Base-by-base conservation (phyloP, 2,888 invertebrate species). In the Agriopis marginaria region DNA sequence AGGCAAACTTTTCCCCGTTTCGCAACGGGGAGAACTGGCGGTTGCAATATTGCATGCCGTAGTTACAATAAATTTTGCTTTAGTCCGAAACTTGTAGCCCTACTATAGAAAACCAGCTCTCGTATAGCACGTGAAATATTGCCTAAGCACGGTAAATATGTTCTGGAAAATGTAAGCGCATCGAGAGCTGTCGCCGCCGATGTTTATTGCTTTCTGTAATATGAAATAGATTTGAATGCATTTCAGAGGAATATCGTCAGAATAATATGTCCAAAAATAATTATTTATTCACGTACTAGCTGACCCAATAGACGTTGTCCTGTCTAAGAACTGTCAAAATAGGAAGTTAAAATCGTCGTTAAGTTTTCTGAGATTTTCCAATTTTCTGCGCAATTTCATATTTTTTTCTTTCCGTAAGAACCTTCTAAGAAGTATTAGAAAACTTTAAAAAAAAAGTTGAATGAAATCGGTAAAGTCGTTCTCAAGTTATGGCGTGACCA, bases 21-120 rank as follows among this genome's bases (percentile, higher is more conserved):
- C 58, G 55, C 40, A 42, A 40, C 55, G 11, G 63, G 54, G 61
- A 68, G 68, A 65, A 65, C 72, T 51, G 68, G 71, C 70, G 71
- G 74, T 70, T 71, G 75, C 75, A 74, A 76, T 76, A 76, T 74
- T 76, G 70, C 74, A 76, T 76, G 74, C 71, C 68, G 65, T 70
- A 72, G 71, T 66, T 70, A 76, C 74, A 71, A 76, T 75, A 75
- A 68, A 75, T 75, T 76, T 71, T 63, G 70, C 72, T 70, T 73
- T 71, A 65, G 74, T 70, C 71, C 68, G 55, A 71, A 73, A 73
- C 66, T 71, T 68, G 42, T 55, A 74, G 71, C 68, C 70, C 68
- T 68, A 66, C 63, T 64, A 66, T 62, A 65, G 66, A 63, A 71
- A 58, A 62, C 63, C 54, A 47, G 49, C 53, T 71, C 66, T 56